Base-by-base conservation (phyloP, 2,797 vertebrate species). In the Takifugu rubripes region DNA sequence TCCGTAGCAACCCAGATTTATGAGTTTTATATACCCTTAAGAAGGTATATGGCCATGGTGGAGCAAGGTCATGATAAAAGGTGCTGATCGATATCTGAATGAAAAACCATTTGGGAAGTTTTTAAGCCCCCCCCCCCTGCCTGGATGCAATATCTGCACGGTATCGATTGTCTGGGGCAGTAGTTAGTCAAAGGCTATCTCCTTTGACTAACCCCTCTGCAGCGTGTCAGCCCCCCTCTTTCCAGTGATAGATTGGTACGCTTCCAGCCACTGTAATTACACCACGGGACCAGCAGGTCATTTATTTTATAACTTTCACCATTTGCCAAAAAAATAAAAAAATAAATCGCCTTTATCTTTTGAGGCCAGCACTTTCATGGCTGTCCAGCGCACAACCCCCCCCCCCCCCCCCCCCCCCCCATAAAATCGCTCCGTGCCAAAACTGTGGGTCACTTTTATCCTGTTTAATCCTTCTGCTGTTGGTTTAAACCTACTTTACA, bases 181-280 rank as follows among this genome's bases (percentile, higher is more conserved):
- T 97, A 96, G 94, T 97, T 97, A 94, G 94, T 98, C 96, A 97
- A 92, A 95, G 95, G 95, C 95, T 97, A 96, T 98, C 96, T 98
- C 94, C 95, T 97, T 95, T 97, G 94, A 95, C 94, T 98, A 94
- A 95, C 94, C 95, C 93, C 92, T 93, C 93, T 93, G 91, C 76
- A 78, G 91, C 72, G 81, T 95, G 94, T 95, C 96, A 95, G 89
- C 91, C 91, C 91, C 52, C 61, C 90, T 44, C 67, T 61, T 64
- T 50, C 64, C 69, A 10, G 68, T 97, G 96, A 99, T 97, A 95
- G 94, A 99, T 98, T 92, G 95, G 93, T 94, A 93, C 92, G 93
- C 95, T 95, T 93, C 92, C 90, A 91, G 92, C 92, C 91, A 88
- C 92, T 94, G 95, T 99, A 98, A 98, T 98, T 98, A 97, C 94